Conservation (phyloP, 2,113 vertebrate species). For the Zosterops japonicus region DNA sequence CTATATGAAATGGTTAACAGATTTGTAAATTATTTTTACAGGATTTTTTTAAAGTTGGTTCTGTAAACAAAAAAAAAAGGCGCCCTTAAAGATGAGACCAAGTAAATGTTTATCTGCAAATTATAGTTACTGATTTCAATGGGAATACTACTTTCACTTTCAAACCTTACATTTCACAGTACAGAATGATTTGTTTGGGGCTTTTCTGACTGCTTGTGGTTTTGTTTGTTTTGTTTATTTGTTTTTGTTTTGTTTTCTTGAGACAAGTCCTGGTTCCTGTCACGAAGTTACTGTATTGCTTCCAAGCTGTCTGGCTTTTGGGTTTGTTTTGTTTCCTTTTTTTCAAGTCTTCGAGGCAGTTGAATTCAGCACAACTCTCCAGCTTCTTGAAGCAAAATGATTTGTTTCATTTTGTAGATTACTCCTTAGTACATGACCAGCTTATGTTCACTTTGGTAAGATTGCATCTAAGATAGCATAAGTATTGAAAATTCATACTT, state of each 20-base stretch:
- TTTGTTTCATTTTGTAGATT: neutral
- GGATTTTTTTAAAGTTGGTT: neutral
- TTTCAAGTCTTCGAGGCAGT: neutral
- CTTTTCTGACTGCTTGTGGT: neutral
- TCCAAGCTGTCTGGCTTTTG: neutral
- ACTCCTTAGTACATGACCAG: neutral
- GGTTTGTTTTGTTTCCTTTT: neutral
- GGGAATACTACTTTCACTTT: neutral
- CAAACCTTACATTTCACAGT: neutral
- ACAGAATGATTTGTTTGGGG: neutral
- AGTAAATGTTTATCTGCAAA: neutral
- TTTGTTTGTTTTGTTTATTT: neutral
- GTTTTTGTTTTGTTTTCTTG: neutral
- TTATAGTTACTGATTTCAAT: neutral
- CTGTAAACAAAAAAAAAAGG: neutral
- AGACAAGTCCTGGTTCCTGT: neutral
- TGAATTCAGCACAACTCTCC: neutral
- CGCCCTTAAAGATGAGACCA: neutral
- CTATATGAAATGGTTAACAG: neutral
- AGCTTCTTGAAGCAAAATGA: neutral
- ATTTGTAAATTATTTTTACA: neutral
- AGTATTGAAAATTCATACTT: neutral
- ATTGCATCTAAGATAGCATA: rapidly evolving
- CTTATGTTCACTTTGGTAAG: neutral
- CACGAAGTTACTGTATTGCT: neutral